A percentile compares a stretch with the other conserved stretches of the same genome.
Evolutionary conservation across 2,888 invertebrate genomes (phyloP).

Genomic region (Epinotia demarniana): DNA sequence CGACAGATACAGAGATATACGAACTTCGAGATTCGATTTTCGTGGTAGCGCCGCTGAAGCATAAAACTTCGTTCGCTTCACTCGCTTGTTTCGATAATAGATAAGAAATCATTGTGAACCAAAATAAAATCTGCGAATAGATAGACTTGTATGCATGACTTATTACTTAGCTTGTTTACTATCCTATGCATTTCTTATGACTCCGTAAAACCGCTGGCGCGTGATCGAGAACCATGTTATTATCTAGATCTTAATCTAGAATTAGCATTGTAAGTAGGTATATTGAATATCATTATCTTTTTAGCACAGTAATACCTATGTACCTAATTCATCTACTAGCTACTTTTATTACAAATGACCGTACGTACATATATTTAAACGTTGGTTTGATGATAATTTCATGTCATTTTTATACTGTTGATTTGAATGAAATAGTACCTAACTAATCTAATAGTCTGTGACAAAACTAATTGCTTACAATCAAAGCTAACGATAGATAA

Average conservation of each 20-base stretch:
- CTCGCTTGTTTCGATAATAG: not conserved
- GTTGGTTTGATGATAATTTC: not conserved
- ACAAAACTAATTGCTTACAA: not conserved
- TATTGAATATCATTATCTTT: conserved; percentile 2
- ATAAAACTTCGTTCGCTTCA: too few species aligned
- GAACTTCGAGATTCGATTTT: too few species aligned
- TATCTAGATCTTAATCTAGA: conserved; percentile 26
- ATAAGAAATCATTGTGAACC: not conserved
- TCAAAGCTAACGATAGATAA: not conserved
- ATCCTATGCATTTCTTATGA: conserved; percentile 22
- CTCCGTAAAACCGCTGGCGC: conserved; percentile 8
- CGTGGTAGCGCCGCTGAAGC: too few species aligned
- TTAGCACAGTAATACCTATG: not conserved
- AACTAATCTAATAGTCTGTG: not conserved
- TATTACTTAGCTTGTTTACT: not conserved
- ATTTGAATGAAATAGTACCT: not conserved
- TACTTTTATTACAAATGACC: too few species aligned
- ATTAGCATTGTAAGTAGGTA: conserved; percentile 11
- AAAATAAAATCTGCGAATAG: not conserved
- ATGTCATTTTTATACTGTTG: not conserved
- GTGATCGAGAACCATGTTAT: conserved; percentile 18
- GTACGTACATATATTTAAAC: too few species aligned
- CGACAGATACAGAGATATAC: too few species aligned
- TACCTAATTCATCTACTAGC: not conserved
- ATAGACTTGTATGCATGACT: not conserved